A percentile compares a stretch with the other conserved stretches of the same genome.
phyloP scores from a whole-genome alignment of 2,797 vertebrate genomes.

The Hapalemur alaotrensis region DNA sequence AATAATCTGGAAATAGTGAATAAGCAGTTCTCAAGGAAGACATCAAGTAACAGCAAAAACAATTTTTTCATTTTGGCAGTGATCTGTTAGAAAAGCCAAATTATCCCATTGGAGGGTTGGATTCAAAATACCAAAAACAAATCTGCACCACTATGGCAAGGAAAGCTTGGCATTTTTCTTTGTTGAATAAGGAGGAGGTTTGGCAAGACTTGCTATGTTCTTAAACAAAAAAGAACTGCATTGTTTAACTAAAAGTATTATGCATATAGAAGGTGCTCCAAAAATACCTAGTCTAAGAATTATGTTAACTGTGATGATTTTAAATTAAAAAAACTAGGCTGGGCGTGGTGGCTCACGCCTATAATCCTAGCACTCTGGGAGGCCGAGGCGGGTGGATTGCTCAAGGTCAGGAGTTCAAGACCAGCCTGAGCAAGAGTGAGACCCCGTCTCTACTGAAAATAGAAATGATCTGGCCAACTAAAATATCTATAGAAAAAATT shows the following conservation, averaged over 20 bases:
- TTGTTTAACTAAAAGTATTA: not conserved
- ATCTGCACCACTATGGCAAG: not conserved
- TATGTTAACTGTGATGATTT: not conserved
- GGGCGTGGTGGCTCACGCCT: too few relatives aligned
- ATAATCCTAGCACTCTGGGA: too few relatives aligned
- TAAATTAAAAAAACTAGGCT: not conserved
- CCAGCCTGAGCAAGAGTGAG: too few relatives aligned
- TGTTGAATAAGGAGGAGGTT: not conserved
- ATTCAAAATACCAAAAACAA: conserved; percentile 53
- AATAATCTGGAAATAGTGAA: conserved; percentile 36
- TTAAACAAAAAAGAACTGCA: conserved; percentile 17
- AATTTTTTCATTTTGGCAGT: conserved; percentile 42
- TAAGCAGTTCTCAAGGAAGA: conserved; percentile 30
- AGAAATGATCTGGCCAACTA: too few relatives aligned
- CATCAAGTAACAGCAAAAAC: not conserved
- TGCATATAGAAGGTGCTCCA: not conserved
- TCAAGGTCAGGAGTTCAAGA: too few relatives aligned
- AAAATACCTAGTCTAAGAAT: not conserved
- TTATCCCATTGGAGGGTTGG: not conserved
- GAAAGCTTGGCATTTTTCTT: not conserved
- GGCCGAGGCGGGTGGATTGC: too few relatives aligned
- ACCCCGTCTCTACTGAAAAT: too few relatives aligned
- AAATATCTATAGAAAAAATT: too few relatives aligned
- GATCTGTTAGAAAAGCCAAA: conserved; percentile 22
- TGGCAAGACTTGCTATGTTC: not conserved